phyloP scores from a whole-genome alignment of 2,888 invertebrate genomes.

The Ochlodes sylvanus region DNA sequence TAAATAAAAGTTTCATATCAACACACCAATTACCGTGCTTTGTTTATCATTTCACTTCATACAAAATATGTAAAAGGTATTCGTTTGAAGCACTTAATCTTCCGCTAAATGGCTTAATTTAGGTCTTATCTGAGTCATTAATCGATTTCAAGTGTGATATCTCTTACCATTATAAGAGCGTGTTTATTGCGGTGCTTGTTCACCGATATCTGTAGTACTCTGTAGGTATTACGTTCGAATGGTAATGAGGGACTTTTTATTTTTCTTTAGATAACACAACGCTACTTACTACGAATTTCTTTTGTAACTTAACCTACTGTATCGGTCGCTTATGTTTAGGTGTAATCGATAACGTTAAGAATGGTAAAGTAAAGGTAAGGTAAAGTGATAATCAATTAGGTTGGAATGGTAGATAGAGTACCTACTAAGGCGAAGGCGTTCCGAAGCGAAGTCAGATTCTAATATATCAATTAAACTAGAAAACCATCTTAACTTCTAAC shows the following conservation, averaged over 20 bases:
- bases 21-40: background rate
- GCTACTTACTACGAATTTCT: too few relatives aligned
- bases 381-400: too few relatives aligned
- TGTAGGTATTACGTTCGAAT: background rate
- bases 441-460: too few relatives aligned
- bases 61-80: constrained; percentile 11
- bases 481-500: too few relatives aligned
- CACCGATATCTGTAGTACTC: background rate
- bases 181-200: constrained; percentile 12
- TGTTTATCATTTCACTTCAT: background rate
- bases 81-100: constrained; percentile 17
- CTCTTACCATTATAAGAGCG: constrained; percentile 15
- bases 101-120: constrained; percentile 26
- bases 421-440: too few relatives aligned
- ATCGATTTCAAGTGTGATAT: constrained; percentile 27
- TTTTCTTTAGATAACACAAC: too few relatives aligned
- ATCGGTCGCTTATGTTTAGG: too few relatives aligned
- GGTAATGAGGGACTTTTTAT: background rate
- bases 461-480: too few relatives aligned
- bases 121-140: constrained; percentile 18
- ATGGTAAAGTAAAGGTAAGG: too few relatives aligned
- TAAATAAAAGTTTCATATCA: background rate
- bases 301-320: too few relatives aligned
- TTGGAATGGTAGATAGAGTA: too few relatives aligned
- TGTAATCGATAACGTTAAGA: too few relatives aligned